Percentiles rank a stretch among this genome's conserved stretches.
Conservation (phyloP, 2,888 invertebrate genomes). For the Eumerus sabulonum region DNA sequence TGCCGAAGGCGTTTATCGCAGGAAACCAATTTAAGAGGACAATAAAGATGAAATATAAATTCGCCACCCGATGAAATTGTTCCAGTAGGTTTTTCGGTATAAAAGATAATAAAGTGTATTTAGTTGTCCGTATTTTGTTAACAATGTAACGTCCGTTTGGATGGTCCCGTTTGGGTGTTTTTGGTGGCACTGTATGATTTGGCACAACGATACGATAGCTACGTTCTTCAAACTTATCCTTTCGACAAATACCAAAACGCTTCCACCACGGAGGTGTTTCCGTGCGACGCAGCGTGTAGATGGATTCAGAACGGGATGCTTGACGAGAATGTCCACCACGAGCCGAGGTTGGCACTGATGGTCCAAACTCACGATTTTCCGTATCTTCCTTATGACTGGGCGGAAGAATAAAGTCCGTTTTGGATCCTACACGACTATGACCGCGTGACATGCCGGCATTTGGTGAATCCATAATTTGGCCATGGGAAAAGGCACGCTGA, state of each 20-base stretch:
- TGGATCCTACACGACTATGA: conserved; percentile 90
- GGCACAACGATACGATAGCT: conserved; percentile 88
- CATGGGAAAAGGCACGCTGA: conserved; percentile 92
- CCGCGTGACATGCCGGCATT: conserved; percentile 79
- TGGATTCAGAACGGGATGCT: conserved; percentile 92
- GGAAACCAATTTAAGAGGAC: conserved; percentile 98
- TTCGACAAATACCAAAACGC: conserved; percentile 83
- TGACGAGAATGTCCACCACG: conserved; percentile 87
- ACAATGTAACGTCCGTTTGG: conserved; percentile 90
- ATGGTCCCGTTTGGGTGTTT: conserved; percentile 88
- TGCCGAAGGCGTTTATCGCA: conserved; percentile 95
- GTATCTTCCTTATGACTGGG: conserved; percentile 90
- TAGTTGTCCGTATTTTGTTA: conserved; percentile 95
- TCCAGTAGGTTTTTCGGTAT: conserved; percentile 97
- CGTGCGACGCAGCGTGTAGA: conserved; percentile 90
- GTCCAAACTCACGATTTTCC: conserved; percentile 81
- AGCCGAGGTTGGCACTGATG: conserved; percentile 79
- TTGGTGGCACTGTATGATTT: conserved; percentile 90
- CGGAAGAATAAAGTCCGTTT: conserved; percentile 93
- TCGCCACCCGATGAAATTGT: conserved; percentile 98
- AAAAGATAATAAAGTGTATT: conserved; percentile 96
- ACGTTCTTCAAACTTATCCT: conserved; percentile 84
- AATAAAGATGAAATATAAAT: conserved; percentile 98
- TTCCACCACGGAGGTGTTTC: conserved; percentile 87
- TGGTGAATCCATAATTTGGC: conserved; percentile 86